Evolutionary conservation across 2,888 invertebrate species (phyloP).

Genomic region (Chesias legatella): DNA sequence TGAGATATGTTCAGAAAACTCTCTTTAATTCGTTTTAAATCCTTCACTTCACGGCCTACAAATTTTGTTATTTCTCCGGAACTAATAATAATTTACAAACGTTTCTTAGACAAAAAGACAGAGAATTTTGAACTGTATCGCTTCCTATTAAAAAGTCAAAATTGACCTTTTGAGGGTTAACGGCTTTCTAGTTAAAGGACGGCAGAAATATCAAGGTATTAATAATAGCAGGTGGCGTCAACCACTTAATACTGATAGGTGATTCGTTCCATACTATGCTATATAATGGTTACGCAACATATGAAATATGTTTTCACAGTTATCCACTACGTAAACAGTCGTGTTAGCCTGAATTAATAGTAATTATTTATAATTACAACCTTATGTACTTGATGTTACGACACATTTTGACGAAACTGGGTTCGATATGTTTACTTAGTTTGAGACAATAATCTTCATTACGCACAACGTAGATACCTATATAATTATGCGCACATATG

Average conservation of each 20-base stretch:
- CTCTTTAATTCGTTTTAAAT: no score
- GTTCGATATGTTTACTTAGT: neutral
- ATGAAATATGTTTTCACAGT: constrained; percentile 18
- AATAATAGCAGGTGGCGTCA: neutral
- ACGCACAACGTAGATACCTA: constrained; percentile 8
- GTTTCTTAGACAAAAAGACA: no score
- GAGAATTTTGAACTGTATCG: no score
- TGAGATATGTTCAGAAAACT: no score
- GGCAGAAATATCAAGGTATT: no score
- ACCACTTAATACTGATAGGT: constrained; percentile 4
- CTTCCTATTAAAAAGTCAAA: no score
- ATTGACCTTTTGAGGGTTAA: no score
- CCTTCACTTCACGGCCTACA: no score
- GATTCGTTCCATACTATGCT: constrained; percentile 1
- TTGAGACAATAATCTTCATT: constrained; percentile 23
- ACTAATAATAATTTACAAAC: no score
- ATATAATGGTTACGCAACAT: constrained; percentile 1
- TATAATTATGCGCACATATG: constrained; percentile 10
- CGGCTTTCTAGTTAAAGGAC: no score
- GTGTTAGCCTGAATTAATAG: neutral
- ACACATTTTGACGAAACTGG: neutral
- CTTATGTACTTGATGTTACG: neutral
- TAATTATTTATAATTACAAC: no score
- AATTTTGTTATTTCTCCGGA: no score
- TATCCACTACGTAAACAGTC: constrained; percentile 2